A percentile compares a stretch with the other conserved stretches of the same genome.
Conservation (phyloP, 2,113 vertebrate species). For the Orycteropus afer region DNA sequence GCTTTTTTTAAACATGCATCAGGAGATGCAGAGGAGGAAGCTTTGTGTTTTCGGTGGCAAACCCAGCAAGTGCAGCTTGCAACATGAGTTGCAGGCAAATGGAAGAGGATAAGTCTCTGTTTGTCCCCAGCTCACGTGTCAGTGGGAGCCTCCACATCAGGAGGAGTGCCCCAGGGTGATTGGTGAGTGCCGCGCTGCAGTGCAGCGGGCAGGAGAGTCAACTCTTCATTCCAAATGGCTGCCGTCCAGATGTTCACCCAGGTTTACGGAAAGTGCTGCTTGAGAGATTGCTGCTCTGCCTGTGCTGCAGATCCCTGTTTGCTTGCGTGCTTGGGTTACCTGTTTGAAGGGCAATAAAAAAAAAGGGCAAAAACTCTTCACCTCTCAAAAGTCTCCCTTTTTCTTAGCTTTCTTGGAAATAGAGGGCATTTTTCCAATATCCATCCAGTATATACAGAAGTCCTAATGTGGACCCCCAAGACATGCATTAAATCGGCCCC, state of each 20-base stretch:
- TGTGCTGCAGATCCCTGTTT: conserved; percentile 17
- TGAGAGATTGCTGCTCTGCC: conserved; percentile 56
- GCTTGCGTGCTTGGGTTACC: background rate
- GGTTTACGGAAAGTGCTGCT: conserved; percentile 53
- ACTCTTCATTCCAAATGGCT: conserved; percentile 75
- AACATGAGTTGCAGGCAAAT: conserved; percentile 69
- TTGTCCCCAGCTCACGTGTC: conserved; percentile 73
- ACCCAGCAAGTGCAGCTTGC: conserved; percentile 77
- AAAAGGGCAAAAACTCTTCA: conserved; percentile 72
- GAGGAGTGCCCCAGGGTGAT: conserved; percentile 41
- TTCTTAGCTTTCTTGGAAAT: conserved; percentile 74
- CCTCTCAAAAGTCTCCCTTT: conserved; percentile 76
- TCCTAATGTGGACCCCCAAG: conserved; percentile 26
- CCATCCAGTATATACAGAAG: conserved; percentile 21
- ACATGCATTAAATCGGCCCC: background rate
- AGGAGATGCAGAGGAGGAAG: conserved; percentile 77
- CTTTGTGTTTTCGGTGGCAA: conserved; percentile 76
- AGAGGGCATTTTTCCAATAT: conserved; percentile 27
- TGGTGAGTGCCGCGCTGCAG: conserved; percentile 46
- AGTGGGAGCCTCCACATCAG: conserved; percentile 53
- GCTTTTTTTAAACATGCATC: conserved; percentile 69
- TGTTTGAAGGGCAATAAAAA: conserved; percentile 64
- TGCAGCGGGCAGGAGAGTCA: conserved; percentile 63
- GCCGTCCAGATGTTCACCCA: conserved; percentile 62
- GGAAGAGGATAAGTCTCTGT: conserved; percentile 81